Evolutionary conservation across 2,797 vertebrate species (phyloP).

Genomic region (Acipenser transmontanus): DNA sequence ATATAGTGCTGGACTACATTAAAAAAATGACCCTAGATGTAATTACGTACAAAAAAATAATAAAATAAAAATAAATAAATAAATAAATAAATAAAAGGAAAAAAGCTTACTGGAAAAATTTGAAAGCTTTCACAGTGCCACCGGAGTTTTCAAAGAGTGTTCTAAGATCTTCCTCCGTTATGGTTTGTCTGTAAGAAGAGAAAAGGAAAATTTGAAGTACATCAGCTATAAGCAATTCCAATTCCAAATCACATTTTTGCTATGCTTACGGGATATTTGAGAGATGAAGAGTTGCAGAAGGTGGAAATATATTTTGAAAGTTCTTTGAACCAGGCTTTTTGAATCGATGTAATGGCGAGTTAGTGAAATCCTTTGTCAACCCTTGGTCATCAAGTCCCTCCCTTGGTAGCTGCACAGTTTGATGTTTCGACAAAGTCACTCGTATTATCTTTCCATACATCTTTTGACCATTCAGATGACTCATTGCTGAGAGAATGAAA

Average conservation of each 20-base stretch:
- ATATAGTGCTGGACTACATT: no score
- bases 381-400: conserved; percentile 94
- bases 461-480: conserved; percentile 93
- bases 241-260: not conserved
- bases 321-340: conserved; percentile 97
- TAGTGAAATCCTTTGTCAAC: conserved; percentile 92
- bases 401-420: conserved; percentile 89
- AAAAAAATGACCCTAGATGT: no score
- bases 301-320: conserved; percentile 95
- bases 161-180: conserved; percentile 86
- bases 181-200: conserved; percentile 69
- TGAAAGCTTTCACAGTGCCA: conserved; percentile 93
- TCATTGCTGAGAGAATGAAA: conserved; percentile 75
- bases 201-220: conserved; percentile 6
- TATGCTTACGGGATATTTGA: conserved; percentile 92
- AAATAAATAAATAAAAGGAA: conserved; percentile 9
- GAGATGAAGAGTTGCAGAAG: conserved; percentile 89
- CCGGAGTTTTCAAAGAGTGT: conserved; percentile 90
- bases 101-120: conserved; percentile 92
- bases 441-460: conserved; percentile 96
- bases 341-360: conserved; percentile 93
- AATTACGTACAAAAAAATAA: no score
- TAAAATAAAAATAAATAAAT: no score
- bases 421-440: conserved; percentile 91
- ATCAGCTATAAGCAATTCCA: not conserved